phyloP scores from a whole-genome alignment of 1,140 invertebrate species.

The Pristionchus pacificus region DNA sequence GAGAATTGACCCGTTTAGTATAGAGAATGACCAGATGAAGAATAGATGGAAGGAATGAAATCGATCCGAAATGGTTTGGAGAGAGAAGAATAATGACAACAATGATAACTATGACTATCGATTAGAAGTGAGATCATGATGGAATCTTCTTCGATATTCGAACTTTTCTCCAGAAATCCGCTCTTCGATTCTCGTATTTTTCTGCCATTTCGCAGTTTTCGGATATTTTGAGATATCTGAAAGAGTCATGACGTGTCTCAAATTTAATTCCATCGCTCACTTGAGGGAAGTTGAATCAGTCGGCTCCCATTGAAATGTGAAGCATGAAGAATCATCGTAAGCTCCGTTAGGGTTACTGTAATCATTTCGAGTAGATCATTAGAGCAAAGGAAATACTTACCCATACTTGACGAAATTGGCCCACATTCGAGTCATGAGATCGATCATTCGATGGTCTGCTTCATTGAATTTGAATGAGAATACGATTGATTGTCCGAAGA shows the following conservation, averaged over 20 bases:
- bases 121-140: no score
- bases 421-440: slow-evolving; percentile 85
- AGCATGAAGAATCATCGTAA: slow-evolving; percentile 27
- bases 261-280: neutral
- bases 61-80: no score
- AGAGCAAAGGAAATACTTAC: slow-evolving; percentile 59
- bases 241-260: neutral
- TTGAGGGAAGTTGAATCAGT: slow-evolving; percentile 10
- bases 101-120: no score
- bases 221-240: slow-evolving; percentile 9
- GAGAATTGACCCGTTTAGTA: no score
- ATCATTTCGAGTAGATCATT: neutral
- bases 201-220: slow-evolving; percentile 25
- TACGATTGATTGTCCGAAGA: slow-evolving; percentile 84
- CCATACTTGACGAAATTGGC: slow-evolving; percentile 89
- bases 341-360: slow-evolving; percentile 27
- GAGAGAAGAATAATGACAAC: no score
- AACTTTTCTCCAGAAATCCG: slow-evolving; percentile 31
- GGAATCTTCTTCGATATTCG: slow-evolving; percentile 16
- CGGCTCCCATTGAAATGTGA: slow-evolving; percentile 28
- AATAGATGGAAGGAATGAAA: no score
- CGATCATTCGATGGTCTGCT: slow-evolving; percentile 75
- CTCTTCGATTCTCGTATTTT: slow-evolving; percentile 20
- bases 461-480: slow-evolving; percentile 71
- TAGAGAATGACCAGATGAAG: no score